Percentiles rank a stretch among this genome's conserved stretches.
Evolutionary conservation across 1,140 invertebrate species (phyloP).

Genomic region (Aphidius gifuensis): DNA sequence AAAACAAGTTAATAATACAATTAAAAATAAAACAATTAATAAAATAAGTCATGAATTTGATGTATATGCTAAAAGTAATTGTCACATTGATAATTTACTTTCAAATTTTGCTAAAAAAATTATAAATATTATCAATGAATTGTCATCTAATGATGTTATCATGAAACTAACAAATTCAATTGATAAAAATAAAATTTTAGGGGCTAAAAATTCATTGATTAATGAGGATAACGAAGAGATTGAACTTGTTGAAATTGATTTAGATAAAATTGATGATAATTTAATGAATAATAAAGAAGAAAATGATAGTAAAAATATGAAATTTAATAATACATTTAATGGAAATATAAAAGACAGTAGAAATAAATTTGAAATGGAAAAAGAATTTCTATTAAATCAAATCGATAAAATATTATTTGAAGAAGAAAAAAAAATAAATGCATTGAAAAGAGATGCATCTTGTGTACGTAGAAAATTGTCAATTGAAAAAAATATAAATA

Average conservation of each 20-base stretch:
- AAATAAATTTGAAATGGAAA: not conserved
- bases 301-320: not conserved
- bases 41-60: slow-evolving; percentile 23
- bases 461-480: not conserved
- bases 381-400: not conserved
- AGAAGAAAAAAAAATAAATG: not conserved
- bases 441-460: not conserved
- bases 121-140: slow-evolving; percentile 21
- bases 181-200: not conserved
- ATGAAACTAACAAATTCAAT: not conserved
- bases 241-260: not conserved
- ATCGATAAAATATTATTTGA: not conserved
- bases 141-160: not conserved
- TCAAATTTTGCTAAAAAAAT: slow-evolving; percentile 23
- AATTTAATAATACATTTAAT: no score
- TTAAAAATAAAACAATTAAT: slow-evolving; percentile 2
- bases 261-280: not conserved
- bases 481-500: slow-evolving; percentile 1
- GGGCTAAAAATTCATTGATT: not conserved
- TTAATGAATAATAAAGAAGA: not conserved
- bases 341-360: no score
- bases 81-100: slow-evolving; percentile 27
- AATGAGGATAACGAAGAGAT: not conserved
- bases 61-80: slow-evolving; percentile 26
- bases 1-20: slow-evolving; percentile 18